These are phyloP conservation scores for Drosophila murphyi DNA, from an alignment of 1,140 invertebrate species.

Conservation along the genomic window DNA sequence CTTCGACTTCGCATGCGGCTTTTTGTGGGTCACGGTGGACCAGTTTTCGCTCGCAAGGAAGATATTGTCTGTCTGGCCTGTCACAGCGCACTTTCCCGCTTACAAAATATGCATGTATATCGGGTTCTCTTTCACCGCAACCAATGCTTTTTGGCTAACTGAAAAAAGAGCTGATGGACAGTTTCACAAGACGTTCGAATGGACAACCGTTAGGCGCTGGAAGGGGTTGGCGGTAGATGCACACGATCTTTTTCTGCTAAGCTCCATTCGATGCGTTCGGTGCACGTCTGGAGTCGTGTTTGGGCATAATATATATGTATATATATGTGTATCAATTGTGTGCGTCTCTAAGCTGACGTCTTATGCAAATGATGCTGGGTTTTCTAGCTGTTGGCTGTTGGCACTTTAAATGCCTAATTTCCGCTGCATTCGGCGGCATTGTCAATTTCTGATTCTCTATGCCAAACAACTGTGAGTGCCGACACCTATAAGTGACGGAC, in stretches of 20 bases:
- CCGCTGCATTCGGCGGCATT: slow-evolving; percentile 69
- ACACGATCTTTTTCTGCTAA: slow-evolving; percentile 51
- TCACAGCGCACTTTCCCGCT: slow-evolving; percentile 40
- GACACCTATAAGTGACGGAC: slow-evolving; percentile 32
- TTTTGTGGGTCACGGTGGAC: slow-evolving; percentile 75
- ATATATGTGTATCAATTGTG: slow-evolving; percentile 10
- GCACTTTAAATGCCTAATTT: slow-evolving; percentile 65
- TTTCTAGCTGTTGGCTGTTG: background rate
- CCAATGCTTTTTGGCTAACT: slow-evolving; percentile 1
- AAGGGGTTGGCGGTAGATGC: slow-evolving; percentile 13
- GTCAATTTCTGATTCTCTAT: slow-evolving; percentile 68
- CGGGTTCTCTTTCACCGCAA: background rate
- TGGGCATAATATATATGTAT: slow-evolving; percentile 32
- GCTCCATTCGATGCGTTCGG: slow-evolving; percentile 15
- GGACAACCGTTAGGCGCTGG: slow-evolving; percentile 45
- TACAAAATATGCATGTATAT: background rate
- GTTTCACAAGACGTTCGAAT: slow-evolving; percentile 39
- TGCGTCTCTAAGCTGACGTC: slow-evolving; percentile 43
- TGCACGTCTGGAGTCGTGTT: slow-evolving; percentile 57
- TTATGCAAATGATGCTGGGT: slow-evolving; percentile 66
- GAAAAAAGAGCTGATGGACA: slow-evolving; percentile 15
- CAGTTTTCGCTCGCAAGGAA: slow-evolving; percentile 70
- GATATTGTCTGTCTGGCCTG: slow-evolving; percentile 51
- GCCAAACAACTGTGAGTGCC: slow-evolving; percentile 26
- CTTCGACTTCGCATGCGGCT: slow-evolving; percentile 27